Percentiles rank a stretch among this genome's conserved stretches.
phyloP scores from a whole-genome alignment of 2,113 vertebrate genomes.

The Cathartes aura region DNA sequence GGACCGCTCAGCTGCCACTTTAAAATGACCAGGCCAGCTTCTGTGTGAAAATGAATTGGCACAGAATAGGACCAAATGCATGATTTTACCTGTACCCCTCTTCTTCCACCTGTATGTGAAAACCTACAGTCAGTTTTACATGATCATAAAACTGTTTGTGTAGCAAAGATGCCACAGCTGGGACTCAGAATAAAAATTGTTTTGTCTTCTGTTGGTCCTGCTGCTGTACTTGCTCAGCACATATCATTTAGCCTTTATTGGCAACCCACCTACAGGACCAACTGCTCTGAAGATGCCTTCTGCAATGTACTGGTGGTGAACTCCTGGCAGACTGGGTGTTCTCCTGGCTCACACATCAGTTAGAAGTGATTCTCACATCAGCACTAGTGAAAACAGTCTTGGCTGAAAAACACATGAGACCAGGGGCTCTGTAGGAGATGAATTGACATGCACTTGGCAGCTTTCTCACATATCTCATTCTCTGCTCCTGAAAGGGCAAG shows the following conservation, averaged over 20 bases:
- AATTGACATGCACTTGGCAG: not conserved
- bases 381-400: not conserved
- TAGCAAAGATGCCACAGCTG: not conserved
- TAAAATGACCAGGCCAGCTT: not conserved
- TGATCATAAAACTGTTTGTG: not conserved
- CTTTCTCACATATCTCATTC: not conserved
- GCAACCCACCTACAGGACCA: not conserved
- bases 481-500: not conserved
- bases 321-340: accelerated
- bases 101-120: not conserved
- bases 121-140: not conserved
- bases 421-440: not conserved
- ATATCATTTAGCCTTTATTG: not conserved
- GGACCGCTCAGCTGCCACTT: not conserved
- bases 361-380: not conserved
- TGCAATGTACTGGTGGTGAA: not conserved
- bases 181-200: not conserved
- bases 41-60: not conserved
- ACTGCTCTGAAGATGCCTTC: not conserved
- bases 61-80: not conserved
- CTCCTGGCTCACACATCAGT: not conserved
- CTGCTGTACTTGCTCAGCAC: not conserved
- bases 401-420: not conserved
- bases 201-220: not conserved
- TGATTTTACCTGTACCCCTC: not conserved